phyloP scores from a whole-genome alignment of 1,140 invertebrate species.

The Orussus abietinus region DNA sequence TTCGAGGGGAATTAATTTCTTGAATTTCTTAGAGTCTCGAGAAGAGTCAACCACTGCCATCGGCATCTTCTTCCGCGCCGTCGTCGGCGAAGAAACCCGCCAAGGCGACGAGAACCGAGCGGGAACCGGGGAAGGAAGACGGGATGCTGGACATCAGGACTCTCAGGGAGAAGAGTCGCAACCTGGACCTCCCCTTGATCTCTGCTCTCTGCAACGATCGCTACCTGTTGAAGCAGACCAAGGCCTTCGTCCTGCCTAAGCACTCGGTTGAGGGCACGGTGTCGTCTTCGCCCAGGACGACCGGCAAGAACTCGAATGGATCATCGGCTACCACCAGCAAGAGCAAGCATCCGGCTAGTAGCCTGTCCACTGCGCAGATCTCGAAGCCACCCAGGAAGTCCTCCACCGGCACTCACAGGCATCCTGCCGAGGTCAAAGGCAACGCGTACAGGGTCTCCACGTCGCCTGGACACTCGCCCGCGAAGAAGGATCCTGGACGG shows the following conservation, averaged over 20 bases:
- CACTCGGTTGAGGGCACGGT: slow-evolving; percentile 48
- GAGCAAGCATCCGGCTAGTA: slow-evolving; percentile 61
- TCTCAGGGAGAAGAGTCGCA: slow-evolving; percentile 79
- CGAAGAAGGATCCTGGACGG: slow-evolving; percentile 36
- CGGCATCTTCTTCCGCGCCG: slow-evolving; percentile 24
- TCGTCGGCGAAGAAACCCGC: slow-evolving; percentile 20
- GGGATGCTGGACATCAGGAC: slow-evolving; percentile 72
- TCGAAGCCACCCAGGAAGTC: slow-evolving; percentile 57
- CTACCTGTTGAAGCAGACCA: slow-evolving; percentile 78
- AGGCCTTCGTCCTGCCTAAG: slow-evolving; percentile 73
- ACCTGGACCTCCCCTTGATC: slow-evolving; percentile 82
- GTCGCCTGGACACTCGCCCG: slow-evolving; percentile 19
- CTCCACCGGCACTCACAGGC: slow-evolving; percentile 56
- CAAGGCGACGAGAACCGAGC: slow-evolving; percentile 7
- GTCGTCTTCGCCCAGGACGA: slow-evolving; percentile 21
- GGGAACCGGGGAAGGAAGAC: slow-evolving; percentile 30
- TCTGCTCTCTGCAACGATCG: slow-evolving; percentile 86
- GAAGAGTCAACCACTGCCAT: slow-evolving; percentile 46
- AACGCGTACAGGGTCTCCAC: slow-evolving; percentile 29
- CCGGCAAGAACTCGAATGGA: too few species aligned
- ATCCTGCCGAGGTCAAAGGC: slow-evolving; percentile 55
- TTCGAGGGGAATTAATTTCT: too few species aligned
- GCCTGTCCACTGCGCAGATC: slow-evolving; percentile 58
- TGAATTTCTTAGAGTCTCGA: slow-evolving; percentile 37
- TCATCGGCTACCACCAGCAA: slow-evolving; percentile 42